phyloP scores from a whole-genome alignment of 2,797 vertebrate genomes.

The Halcyon badia region DNA sequence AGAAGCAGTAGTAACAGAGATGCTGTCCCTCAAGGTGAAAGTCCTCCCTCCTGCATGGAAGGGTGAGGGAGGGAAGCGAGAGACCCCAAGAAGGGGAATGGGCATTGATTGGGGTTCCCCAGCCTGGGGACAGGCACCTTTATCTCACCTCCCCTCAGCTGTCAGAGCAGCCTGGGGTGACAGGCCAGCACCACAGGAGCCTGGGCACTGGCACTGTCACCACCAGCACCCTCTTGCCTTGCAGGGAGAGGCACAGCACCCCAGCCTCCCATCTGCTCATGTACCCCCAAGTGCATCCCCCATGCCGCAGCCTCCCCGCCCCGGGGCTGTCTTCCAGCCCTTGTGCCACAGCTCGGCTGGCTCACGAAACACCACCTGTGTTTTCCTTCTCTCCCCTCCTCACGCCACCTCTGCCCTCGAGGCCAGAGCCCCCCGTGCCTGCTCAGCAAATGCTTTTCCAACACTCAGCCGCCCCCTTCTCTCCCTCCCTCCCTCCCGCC shows the following conservation, averaged over 20 bases:
- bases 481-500: not conserved
- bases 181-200: accelerated
- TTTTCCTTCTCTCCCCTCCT: constrained; percentile 45
- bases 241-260: not conserved
- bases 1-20: constrained; percentile 15
- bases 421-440: not conserved
- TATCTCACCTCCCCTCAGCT: not conserved
- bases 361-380: constrained; percentile 52
- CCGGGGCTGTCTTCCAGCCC: not conserved
- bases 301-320: not conserved
- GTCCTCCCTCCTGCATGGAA: not conserved
- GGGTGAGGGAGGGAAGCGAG: not conserved
- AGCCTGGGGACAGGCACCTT: not conserved
- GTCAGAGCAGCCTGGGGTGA: not conserved
- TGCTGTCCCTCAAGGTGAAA: not conserved
- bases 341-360: not conserved
- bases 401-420: not conserved
- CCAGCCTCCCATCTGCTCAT: not conserved
- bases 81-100: not conserved
- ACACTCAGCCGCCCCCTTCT: not conserved
- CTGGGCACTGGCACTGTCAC: not conserved
- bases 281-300: accelerated
- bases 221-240: not conserved
- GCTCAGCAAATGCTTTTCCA: constrained; percentile 66
- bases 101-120: not conserved